These are phyloP conservation scores for Gerosis bhagava DNA, from an alignment of 2,888 invertebrate genomes.

Conservation along the genomic window DNA sequence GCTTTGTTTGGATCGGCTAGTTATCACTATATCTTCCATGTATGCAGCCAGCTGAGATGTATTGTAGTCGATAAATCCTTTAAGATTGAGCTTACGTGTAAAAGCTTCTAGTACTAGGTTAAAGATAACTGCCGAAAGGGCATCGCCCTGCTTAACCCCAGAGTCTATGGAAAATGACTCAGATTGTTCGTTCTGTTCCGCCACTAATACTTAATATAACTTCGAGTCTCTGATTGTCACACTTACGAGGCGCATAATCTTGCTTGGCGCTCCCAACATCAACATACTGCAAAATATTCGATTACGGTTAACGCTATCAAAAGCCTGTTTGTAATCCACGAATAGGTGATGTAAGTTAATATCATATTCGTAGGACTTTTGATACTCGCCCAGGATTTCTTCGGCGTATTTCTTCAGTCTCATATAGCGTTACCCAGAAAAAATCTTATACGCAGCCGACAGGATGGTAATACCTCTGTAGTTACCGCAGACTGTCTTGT, in stretches of 20 bases:
- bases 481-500: constrained; percentile 5
- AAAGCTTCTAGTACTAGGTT: background rate
- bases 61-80: no score
- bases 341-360: constrained; percentile 2
- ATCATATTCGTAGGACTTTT: background rate
- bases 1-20: no score
- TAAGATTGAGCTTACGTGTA: no score
- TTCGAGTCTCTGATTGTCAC: background rate
- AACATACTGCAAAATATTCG: background rate
- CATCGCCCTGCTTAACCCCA: background rate
- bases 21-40: no score
- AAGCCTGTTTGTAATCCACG: background rate
- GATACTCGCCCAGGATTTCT: no score
- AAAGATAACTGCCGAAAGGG: background rate
- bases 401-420: background rate
- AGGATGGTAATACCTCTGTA: constrained; percentile 3
- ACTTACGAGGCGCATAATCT: background rate
- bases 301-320: background rate
- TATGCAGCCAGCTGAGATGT: no score
- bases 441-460: no score
- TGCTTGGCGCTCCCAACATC: background rate
- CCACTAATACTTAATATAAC: background rate
- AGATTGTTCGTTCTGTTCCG: background rate
- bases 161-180: background rate
- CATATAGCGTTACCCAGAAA: background rate